These are phyloP conservation scores for Hyperoplus lanceolatus DNA, from an alignment of 2,797 vertebrate genomes.

Conservation along the genomic window DNA sequence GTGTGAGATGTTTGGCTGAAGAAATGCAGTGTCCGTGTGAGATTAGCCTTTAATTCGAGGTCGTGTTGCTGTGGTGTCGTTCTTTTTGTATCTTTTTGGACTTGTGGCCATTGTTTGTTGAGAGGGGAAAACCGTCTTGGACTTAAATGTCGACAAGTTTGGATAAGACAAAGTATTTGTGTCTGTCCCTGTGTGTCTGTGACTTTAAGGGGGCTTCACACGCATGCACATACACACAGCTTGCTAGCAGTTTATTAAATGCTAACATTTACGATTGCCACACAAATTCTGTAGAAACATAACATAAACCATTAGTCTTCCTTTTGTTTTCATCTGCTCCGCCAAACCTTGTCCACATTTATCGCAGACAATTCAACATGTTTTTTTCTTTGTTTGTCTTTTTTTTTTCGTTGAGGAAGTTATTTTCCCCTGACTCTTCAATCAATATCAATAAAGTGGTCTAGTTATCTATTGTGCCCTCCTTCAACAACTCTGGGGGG, in stretches of 20 bases:
- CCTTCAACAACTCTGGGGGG: conserved; percentile 56
- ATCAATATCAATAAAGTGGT: conserved; percentile 78
- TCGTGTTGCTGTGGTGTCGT: neutral
- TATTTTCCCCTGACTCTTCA: conserved; percentile 56
- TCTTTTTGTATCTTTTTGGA: conserved; percentile 1
- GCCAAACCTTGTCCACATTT: conserved; percentile 12
- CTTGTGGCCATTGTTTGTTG: conserved; percentile 1
- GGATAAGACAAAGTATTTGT: conserved; percentile 20
- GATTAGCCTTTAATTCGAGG: neutral
- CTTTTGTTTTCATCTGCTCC: neutral
- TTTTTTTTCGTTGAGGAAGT: conserved; percentile 11
- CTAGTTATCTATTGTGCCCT: conserved; percentile 76
- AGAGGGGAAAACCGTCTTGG: neutral
- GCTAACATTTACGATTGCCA: conserved; percentile 11
- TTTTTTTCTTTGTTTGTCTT: conserved; percentile 13
- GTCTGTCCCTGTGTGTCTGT: neutral
- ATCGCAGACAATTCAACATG: conserved; percentile 13
- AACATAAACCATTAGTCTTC: conserved; percentile 1
- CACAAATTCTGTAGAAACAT: too few relatives aligned
- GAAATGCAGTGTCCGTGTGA: conserved; percentile 1
- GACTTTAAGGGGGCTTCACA: neutral
- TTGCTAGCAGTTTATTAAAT: neutral
- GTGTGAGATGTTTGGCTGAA: conserved; percentile 30
- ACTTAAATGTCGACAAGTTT: conserved; percentile 21
- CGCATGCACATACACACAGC: too few relatives aligned